A percentile compares a stretch with the other conserved stretches of the same genome.
Evolutionary conservation across 1,140 invertebrate genomes (phyloP).

Genomic region (Drosophila guanche): DNA sequence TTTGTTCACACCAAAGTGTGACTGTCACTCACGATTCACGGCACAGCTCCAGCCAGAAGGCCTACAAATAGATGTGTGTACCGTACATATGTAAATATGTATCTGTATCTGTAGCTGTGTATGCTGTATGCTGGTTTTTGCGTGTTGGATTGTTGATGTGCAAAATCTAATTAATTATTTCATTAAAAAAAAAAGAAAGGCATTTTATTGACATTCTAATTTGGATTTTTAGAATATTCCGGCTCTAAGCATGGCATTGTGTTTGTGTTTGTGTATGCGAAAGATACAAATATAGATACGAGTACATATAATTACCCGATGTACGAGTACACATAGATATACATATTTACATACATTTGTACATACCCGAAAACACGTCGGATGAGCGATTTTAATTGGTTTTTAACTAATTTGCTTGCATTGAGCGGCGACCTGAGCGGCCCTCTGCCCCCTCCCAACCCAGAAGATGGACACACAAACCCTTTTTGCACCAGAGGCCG

Average conservation of each 20-base stretch:
- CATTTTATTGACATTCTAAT: conserved; percentile 82
- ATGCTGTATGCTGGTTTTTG: conserved; percentile 24
- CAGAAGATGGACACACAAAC: conserved; percentile 2
- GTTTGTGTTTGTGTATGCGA: not conserved
- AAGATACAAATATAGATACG: not conserved
- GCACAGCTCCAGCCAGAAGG: too few species aligned
- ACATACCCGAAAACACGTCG: conserved; percentile 52
- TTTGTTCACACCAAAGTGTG: too few species aligned
- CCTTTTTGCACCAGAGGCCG: not conserved
- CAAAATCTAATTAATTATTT: conserved; percentile 82
- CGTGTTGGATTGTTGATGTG: conserved; percentile 73
- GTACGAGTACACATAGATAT: not conserved
- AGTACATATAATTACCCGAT: conserved; percentile 13
- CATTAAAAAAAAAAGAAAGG: conserved; percentile 59
- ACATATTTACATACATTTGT: not conserved
- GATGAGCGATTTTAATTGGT: conserved; percentile 79
- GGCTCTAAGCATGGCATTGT: conserved; percentile 7
- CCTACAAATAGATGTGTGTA: too few species aligned
- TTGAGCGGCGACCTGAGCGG: conserved; percentile 13
- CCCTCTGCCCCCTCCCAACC: not conserved
- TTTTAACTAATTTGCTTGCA: conserved; percentile 80
- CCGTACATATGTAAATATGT: too few species aligned
- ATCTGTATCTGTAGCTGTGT: conserved; percentile 2
- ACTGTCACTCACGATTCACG: too few species aligned
- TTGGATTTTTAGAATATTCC: conserved; percentile 74